Percentiles rank a stretch among this genome's conserved stretches.
These are phyloP conservation scores for Drusus annulatus DNA, from an alignment of 1,140 invertebrate genomes.

Conservation along the genomic window DNA sequence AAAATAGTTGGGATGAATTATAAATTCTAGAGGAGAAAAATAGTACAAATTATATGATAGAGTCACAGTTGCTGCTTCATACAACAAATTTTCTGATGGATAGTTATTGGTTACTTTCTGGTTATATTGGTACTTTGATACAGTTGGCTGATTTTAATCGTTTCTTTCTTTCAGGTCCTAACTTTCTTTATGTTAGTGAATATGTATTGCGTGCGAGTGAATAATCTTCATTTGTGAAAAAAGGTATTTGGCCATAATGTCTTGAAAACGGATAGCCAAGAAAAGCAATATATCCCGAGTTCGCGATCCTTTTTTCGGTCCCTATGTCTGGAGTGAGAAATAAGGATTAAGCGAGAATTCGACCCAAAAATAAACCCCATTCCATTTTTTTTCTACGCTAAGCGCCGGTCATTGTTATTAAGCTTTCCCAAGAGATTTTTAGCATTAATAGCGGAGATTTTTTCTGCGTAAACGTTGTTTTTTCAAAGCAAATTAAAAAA, in stretches of 20 bases:
- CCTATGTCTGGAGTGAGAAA: constrained; percentile 28
- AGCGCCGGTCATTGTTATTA: not conserved
- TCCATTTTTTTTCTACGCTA: not conserved
- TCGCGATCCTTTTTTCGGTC: constrained; percentile 28
- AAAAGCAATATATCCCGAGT: constrained; percentile 25
- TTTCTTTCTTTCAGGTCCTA: too few species aligned
- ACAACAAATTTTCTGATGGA: too few species aligned
- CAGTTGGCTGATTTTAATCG: too few species aligned
- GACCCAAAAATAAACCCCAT: not conserved
- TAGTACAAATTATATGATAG: too few species aligned
- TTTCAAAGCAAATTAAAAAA: too few species aligned
- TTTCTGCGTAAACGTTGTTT: too few species aligned
- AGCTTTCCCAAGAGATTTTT: not conserved
- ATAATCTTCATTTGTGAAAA: constrained; percentile 2
- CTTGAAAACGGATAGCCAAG: constrained; percentile 2
- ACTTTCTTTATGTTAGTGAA: too few species aligned
- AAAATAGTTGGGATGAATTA: too few species aligned
- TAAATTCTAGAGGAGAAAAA: too few species aligned
- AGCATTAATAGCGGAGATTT: not conserved
- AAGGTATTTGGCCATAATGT: not conserved
- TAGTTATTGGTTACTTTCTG: too few species aligned
- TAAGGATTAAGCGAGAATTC: constrained; percentile 21
- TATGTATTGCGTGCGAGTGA: constrained; percentile 3
- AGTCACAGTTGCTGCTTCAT: too few species aligned
- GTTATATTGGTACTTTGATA: too few species aligned